Evolutionary conservation across 2,797 vertebrate species (phyloP), one percentile per base, ranked within the genome.

Genomic region (Leptodactylus fallax): DNA sequence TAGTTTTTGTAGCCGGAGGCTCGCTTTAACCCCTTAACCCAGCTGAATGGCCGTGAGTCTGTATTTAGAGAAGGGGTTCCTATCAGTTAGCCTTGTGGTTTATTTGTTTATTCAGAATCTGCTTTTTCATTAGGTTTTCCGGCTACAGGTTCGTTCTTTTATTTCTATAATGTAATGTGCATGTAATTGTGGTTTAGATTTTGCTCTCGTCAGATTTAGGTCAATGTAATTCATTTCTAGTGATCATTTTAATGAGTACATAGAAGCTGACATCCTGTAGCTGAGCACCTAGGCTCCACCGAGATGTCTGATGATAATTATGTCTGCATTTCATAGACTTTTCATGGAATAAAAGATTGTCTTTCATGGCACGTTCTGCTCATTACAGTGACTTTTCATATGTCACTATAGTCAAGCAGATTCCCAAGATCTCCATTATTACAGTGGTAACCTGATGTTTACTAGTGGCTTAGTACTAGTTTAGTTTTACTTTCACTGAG

Each of bases 161-260:
- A 45, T 10, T 17, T 47, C 8, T 45, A 47, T 72, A 10, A 47
- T 72, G 36, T 3, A 19, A 72, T 72, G 16, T 49, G 8, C 36
- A 49, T 47, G 69, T 47, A 19, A 47, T 72, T 47, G 21, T 47
- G 17, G 69, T 27, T 72, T 72, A 72, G 36, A 72, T 72, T 47
- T 19, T 11, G 17, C 71, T 49, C 19, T 6, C 19, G 49, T 49
- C 45, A n/a, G 21, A 74, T 49, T 19, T 74, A 49, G 71, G 71
- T 49, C 45, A 74, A 21, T 74, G 45, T 49, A 74, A 74, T 74
- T 74, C 16, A 49, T 74, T 74, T 19, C 71, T 74, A 49, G 16
- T 21, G 71, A 74, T 74, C 45, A 74, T 49, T 12, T 74, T 49
- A 47, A 47, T 74, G 45, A 47, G 71, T 10, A 74, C 71, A 49